Base-by-base conservation (phyloP, 2,888 invertebrate species). In the Strigamia maritima region DNA sequence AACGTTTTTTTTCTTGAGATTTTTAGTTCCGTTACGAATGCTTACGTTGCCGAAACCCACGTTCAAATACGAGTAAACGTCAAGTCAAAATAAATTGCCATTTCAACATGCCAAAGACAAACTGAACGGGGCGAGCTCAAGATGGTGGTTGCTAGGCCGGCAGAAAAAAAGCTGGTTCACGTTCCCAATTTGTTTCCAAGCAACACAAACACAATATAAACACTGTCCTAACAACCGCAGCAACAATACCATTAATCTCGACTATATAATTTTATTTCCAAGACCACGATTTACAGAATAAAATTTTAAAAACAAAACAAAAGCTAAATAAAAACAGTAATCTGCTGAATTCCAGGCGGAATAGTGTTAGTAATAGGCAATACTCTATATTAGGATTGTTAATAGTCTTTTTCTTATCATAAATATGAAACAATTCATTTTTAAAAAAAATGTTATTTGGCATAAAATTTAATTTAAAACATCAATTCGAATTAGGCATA, bases 1-100 rank as follows among this genome's bases (percentile, higher is more conserved):
- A 60, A 60, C 19, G 2, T 60, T 60, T 60, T 60, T 60, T 60
- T 60, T 60, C 60, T 22, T 22, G 24, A 60, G 60, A 60, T 60
- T 60, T 60, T 60, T 24, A 60, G 24, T 19, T 60, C 40, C n/a
- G 60, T 60, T 60, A 8, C 60, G 60, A 60, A 16, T 60, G 60
- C 60, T 60, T 60, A 60, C 60, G 60, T 60, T 60, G 60, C 24
- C 60, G 60, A 60, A 60, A 60, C 60, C 60, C 60, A 60, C 60
- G 60, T 60, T 60, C 60, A 60, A 60, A 60, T 60, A 60, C 60
- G 60, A 60, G 60, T 60, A 60, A 60, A 60, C 60, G 60, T 60
- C 60, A 60, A 60, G 60, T 60, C 60, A 60, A 60, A 60, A 60
- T 60, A 60, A 60, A 60, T 60, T 60, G 60, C 60, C 60, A 60